Evolutionary conservation across 2,113 vertebrate genomes (phyloP).

Genomic region (Nyctibius bracteatus): DNA sequence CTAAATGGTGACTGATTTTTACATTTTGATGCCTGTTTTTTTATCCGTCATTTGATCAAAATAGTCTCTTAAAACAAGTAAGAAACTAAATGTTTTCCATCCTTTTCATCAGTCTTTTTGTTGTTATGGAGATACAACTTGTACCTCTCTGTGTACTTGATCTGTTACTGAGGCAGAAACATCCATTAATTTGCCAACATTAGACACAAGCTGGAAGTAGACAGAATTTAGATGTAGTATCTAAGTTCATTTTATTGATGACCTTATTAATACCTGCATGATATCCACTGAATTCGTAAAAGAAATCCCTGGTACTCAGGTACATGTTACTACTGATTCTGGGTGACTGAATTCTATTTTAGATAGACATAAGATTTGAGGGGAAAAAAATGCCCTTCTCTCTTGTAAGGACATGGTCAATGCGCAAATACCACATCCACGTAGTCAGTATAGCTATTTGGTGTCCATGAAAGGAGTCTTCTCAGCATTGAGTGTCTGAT

Average conservation of each 20-base stretch:
- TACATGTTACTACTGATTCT: neutral
- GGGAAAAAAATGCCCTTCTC: neutral
- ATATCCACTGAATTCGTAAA: neutral
- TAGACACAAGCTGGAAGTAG: neutral
- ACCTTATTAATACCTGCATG: neutral
- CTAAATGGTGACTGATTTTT: neutral
- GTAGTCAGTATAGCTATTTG: neutral
- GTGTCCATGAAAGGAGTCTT: neutral
- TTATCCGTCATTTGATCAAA: neutral
- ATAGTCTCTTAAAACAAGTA: neutral
- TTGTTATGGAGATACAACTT: neutral
- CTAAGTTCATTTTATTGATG: neutral
- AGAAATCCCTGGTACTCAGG: neutral
- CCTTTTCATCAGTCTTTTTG: neutral
- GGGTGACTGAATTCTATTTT: neutral
- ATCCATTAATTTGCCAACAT: neutral
- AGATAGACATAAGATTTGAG: neutral
- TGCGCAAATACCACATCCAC: neutral
- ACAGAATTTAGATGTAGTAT: neutral
- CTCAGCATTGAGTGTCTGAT: neutral
- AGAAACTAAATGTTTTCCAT: neutral
- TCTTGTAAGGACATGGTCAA: neutral
- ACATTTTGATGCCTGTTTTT: neutral
- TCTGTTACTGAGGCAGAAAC: neutral
- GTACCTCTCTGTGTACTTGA: neutral